Base-by-base conservation (phyloP, 2,113 vertebrate species). In the Anarhynchus alexandrinus region DNA sequence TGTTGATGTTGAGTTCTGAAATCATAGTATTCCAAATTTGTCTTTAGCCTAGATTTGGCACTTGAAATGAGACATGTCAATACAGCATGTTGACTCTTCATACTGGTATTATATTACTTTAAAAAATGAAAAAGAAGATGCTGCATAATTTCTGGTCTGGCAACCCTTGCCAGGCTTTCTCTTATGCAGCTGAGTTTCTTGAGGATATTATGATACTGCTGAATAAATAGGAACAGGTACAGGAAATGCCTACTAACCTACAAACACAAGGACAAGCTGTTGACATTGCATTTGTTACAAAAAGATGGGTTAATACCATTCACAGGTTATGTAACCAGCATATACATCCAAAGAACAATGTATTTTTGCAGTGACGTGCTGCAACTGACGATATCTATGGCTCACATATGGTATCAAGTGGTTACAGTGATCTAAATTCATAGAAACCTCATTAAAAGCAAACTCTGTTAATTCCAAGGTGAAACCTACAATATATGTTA, bases 351-450 rank as follows among this genome's bases (percentile, higher is more conserved):
- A 87, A 54, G 29, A 88, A 19, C 30, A 69, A 66, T 2, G 4
- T n/a, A 26, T 4, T 8, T 1, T 26, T 73, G 15, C 15, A 25
- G 38, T 29, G 15, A 15, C 5, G 26, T 36, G 36, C 11, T 38
- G n/a, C 36, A 82, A 15, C 23, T 61, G 18, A 43, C 2, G 0
- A 29, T 51, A 6, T 17, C 0, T 42, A 29, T 6, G 10, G 40
- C 27, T 64, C 12, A 62, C 6, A 12, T 78, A 20, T 9, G 8
- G 5, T 29, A 62, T 29, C 27, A 55, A 69, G 16, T 38, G 23
- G 25, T 47, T 76, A n/a, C 25, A 55, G n/a, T 20, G 5, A 71
- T 9, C 3, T 30, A 67, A 42, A 59, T 55, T 79, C 73, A 32
- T 32, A 80, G 32, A 55, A 79, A 40, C 1, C 5, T 43, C 22